A percentile compares a stretch with the other conserved stretches of the same genome.
phyloP scores from a whole-genome alignment of 2,888 invertebrate species.

The Neocrepidodera transversa region DNA sequence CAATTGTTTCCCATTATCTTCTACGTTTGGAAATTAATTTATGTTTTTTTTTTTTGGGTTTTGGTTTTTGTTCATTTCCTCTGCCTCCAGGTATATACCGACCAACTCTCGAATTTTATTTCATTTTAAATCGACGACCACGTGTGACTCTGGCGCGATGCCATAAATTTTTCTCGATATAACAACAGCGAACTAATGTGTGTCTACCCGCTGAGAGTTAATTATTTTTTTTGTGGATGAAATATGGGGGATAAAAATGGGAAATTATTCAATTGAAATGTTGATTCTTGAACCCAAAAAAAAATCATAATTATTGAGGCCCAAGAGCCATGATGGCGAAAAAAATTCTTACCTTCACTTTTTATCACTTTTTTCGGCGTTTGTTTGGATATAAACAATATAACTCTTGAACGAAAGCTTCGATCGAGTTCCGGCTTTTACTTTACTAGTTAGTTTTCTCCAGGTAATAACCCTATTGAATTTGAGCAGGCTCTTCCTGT shows the following conservation, averaged over 20 bases:
- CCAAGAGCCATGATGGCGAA: too few species aligned
- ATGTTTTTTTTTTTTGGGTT: slow-evolving; percentile 24
- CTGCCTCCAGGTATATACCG: slow-evolving; percentile 23
- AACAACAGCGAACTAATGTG: slow-evolving; percentile 7
- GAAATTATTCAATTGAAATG: too few species aligned
- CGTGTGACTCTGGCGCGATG: slow-evolving; percentile 4
- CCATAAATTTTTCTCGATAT: slow-evolving; percentile 3
- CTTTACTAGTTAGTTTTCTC: too few species aligned
- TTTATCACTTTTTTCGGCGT: too few species aligned
- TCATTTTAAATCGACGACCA: slow-evolving; percentile 13
- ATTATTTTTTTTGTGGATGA: slow-evolving; percentile 7
- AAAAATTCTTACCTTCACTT: too few species aligned
- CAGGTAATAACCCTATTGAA: too few species aligned
- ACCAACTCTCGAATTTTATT: slow-evolving; percentile 1
- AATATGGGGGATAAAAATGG: neutral
- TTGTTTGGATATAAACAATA: too few species aligned
- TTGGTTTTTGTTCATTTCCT: slow-evolving; percentile 28
- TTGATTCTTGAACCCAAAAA: too few species aligned
- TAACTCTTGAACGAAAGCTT: too few species aligned
- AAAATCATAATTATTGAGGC: too few species aligned
- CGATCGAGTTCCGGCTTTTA: too few species aligned
- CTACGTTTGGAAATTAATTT: slow-evolving; percentile 33
- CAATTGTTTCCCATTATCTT: slow-evolving; percentile 38
- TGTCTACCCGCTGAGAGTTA: slow-evolving; percentile 1
- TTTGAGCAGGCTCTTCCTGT: too few species aligned